Percentiles rank a stretch among this genome's conserved stretches.
phyloP scores from a whole-genome alignment of 2,797 vertebrate species.

The Brachymystax lenok region DNA sequence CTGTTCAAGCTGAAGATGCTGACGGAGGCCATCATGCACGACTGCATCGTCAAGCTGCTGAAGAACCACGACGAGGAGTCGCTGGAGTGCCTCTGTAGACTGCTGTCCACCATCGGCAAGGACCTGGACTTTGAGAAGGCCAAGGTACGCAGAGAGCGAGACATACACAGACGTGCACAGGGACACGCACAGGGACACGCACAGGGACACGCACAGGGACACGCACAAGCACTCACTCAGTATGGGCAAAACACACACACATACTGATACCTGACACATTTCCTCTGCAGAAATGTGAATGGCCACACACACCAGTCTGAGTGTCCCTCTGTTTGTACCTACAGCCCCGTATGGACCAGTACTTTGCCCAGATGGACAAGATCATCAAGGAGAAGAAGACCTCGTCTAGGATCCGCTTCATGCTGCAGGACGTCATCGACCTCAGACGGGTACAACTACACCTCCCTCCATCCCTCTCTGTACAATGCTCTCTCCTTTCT shows the following conservation, averaged over 20 bases:
- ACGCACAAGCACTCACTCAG: neutral
- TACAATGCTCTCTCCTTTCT: neutral
- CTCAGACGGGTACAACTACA: slow-evolving; percentile 80
- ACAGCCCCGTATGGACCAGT: slow-evolving; percentile 98
- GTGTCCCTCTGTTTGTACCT: neutral
- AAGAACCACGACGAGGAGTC: slow-evolving; percentile 98
- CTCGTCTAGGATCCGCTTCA: slow-evolving; percentile 95
- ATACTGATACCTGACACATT: neutral
- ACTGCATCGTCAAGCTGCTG: slow-evolving; percentile 96
- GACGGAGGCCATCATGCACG: slow-evolving; percentile 97
- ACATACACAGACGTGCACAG: slow-evolving; percentile 7
- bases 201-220: neutral
- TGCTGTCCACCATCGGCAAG: slow-evolving; percentile 97
- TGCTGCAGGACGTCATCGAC: slow-evolving; percentile 96
- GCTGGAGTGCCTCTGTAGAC: slow-evolving; percentile 94
- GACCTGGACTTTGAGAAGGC: slow-evolving; percentile 96
- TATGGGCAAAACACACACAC: neutral
- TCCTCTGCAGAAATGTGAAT: neutral
- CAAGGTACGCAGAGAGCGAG: slow-evolving; percentile 77
- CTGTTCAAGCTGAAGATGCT: slow-evolving; percentile 99
- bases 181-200: neutral
- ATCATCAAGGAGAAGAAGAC: slow-evolving; percentile 98
- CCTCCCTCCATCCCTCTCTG: neutral
- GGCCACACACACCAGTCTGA: neutral
- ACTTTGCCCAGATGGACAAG: slow-evolving; percentile 98